These are phyloP conservation scores for Mallateleia sp. DNA, from an alignment of 2,888 invertebrate genomes.

Conservation along the genomic window DNA sequence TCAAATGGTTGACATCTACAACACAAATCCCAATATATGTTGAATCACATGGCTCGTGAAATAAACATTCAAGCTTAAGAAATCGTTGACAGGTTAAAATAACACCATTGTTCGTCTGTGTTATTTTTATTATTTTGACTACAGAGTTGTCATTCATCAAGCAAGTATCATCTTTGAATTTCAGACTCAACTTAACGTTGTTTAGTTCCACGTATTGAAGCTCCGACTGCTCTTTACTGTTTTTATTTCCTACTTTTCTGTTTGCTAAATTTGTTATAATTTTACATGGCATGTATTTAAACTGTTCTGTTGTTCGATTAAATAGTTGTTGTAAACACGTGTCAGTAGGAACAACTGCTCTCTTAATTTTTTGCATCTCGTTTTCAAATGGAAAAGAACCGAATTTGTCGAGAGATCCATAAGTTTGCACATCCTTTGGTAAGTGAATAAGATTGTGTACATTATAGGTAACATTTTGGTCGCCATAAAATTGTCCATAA, in stretches of 20 bases:
- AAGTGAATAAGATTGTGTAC: conserved; percentile 14
- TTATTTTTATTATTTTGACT: background rate
- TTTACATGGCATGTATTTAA: background rate
- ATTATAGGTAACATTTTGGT: background rate
- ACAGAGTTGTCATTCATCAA: background rate
- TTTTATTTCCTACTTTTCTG: background rate
- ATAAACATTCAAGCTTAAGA: background rate
- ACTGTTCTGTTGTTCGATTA: background rate
- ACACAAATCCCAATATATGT: background rate
- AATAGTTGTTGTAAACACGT: background rate
- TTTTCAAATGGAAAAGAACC: conserved; percentile 4
- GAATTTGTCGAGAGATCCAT: background rate
- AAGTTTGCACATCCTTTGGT: background rate
- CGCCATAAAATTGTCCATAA: background rate
- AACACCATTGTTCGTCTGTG: background rate
- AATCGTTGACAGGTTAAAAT: background rate
- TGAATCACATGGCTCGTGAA: background rate
- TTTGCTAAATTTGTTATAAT: background rate
- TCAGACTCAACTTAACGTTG: background rate
- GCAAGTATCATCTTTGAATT: background rate
- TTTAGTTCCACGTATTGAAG: too few relatives aligned
- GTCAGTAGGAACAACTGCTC: background rate
- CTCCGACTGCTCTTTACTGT: background rate
- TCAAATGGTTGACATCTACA: background rate
- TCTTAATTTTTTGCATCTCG: conserved; percentile 2